Percentiles rank a stretch among this genome's conserved stretches.
Conservation (phyloP, 2,888 invertebrate species). For the Stenichneumon culpator region DNA sequence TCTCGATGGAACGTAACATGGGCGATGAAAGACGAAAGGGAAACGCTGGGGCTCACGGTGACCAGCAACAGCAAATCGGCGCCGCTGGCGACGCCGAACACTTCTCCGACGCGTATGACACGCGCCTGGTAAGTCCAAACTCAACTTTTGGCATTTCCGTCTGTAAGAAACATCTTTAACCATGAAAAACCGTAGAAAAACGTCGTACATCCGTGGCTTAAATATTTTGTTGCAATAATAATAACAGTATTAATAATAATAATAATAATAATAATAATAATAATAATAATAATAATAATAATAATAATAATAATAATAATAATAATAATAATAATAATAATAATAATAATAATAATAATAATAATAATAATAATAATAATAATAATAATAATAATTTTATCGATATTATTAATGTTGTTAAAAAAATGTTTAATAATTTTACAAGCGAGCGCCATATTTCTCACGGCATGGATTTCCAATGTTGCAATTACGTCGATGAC, state of each 20-base stretch:
- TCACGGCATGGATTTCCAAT: neutral
- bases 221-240: too few species aligned
- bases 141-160: neutral
- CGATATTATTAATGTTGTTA: neutral
- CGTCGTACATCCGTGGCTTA: too few species aligned
- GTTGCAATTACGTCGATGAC: constrained; percentile 26
- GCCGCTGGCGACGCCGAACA: constrained; percentile 79
- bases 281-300: too few species aligned
- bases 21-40: constrained; percentile 83
- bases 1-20: constrained; percentile 84
- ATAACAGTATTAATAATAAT: too few species aligned
- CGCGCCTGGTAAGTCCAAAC: constrained; percentile 79
- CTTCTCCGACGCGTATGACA: constrained; percentile 80
- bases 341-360: too few species aligned
- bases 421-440: neutral
- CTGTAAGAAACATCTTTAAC: neutral
- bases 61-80: constrained; percentile 74
- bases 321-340: too few species aligned
- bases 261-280: too few species aligned
- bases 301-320: too few species aligned
- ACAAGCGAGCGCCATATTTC: neutral
- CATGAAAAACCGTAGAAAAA: too few species aligned
- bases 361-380: too few species aligned
- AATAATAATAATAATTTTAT: too few species aligned
- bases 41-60: constrained; percentile 74